Conservation (phyloP, 64 coral and sea anemone genomes). For the Stichodactyla mertensii region DNA sequence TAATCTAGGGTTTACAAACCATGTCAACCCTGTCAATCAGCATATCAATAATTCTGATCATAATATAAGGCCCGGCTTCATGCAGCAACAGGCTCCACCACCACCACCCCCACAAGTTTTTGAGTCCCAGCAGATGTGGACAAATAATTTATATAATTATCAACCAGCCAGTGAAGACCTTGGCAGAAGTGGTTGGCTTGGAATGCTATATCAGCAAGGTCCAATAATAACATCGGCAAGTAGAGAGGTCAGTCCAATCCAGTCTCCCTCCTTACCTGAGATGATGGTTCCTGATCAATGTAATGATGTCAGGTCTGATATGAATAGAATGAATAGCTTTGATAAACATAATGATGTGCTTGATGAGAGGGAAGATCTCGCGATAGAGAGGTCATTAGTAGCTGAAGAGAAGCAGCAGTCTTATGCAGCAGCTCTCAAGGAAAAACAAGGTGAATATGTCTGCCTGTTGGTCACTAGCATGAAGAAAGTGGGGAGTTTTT, state of each 20-base stretch:
- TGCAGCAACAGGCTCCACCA: background rate
- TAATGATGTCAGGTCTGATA: background rate
- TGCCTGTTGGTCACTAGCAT: background rate
- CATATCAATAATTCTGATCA: background rate
- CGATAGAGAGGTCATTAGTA: conserved; percentile 65
- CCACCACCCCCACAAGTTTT: conserved; percentile 16
- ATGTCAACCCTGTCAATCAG: background rate
- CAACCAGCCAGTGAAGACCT: background rate
- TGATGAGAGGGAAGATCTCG: conserved; percentile 77
- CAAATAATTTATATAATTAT: background rate
- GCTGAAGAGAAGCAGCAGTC: conserved; percentile 70
- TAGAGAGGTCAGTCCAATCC: background rate
- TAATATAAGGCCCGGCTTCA: background rate
- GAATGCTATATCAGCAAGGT: background rate
- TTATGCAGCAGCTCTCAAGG: conserved; percentile 76
- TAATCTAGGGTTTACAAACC: conserved; percentile 8
- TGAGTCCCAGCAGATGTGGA: background rate
- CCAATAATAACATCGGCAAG: conserved; percentile 24
- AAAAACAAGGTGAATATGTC: conserved; percentile 13
- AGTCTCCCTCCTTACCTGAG: background rate
- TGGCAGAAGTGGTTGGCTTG: conserved; percentile 21
- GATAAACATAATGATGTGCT: conserved; percentile 49
- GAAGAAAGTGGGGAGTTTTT: too few relatives aligned
- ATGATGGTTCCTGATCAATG: background rate
- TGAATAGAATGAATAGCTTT: conserved; percentile 7